A percentile compares a stretch with the other conserved stretches of the same genome.
These are phyloP conservation scores for Drosophila quasianomalipes DNA, from an alignment of 2,888 invertebrate species.

Conservation along the genomic window DNA sequence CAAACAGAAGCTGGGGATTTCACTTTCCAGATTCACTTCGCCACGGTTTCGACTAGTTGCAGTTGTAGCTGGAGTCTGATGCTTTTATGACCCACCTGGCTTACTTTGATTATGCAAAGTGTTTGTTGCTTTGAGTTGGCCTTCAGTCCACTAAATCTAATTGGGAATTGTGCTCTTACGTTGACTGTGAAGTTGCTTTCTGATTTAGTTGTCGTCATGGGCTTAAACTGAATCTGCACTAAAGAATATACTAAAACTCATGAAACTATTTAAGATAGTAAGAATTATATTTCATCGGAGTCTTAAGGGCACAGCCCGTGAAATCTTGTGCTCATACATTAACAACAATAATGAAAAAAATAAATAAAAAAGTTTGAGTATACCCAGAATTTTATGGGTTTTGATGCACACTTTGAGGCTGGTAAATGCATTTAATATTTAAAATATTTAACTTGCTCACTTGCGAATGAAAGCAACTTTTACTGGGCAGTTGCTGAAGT, in stretches of 20 bases:
- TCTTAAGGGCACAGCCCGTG: neutral
- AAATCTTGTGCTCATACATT: neutral
- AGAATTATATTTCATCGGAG: neutral
- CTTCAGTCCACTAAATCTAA: conserved; percentile 39
- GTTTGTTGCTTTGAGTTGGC: conserved; percentile 30
- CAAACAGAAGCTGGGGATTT: conserved; percentile 14
- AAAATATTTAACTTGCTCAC: too few species aligned
- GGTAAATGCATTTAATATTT: neutral
- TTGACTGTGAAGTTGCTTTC: conserved; percentile 11
- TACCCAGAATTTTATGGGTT: neutral
- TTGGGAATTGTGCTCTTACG: conserved; percentile 33
- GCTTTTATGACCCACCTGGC: conserved; percentile 21
- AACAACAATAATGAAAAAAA: neutral
- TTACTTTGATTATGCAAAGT: conserved; percentile 54
- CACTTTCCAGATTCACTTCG: conserved; percentile 10
- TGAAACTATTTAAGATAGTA: neutral
- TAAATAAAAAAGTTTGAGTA: neutral
- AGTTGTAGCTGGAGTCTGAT: conserved; percentile 17
- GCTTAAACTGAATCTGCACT: neutral
- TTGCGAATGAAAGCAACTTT: too few species aligned
- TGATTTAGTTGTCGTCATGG: conserved; percentile 7
- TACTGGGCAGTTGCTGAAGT: too few species aligned
- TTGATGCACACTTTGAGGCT: neutral
- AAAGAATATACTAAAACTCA: neutral
- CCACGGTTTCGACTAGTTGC: conserved; percentile 2